These are phyloP conservation scores for Gallinago paraguaiae DNA, from an alignment of 2,113 vertebrate genomes.

Conservation along the genomic window DNA sequence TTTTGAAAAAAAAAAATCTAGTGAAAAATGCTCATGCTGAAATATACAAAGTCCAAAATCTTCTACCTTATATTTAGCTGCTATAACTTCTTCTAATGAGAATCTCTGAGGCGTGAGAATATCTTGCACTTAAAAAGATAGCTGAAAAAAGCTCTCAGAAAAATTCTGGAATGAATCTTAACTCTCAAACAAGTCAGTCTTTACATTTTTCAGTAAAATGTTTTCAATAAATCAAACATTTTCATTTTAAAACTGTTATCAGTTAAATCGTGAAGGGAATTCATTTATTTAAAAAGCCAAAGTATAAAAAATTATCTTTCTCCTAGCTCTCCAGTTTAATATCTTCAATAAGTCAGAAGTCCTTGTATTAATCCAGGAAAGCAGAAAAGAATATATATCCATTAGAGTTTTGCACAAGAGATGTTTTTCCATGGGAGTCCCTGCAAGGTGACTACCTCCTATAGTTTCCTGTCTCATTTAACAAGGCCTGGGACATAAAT, in stretches of 20 bases:
- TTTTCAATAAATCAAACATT: slow-evolving; percentile 38
- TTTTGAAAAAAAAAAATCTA: background rate
- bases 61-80: background rate
- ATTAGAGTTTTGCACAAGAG: background rate
- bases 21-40: background rate
- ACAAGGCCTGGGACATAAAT: slow-evolving; percentile 1
- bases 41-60: background rate
- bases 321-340: background rate
- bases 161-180: slow-evolving; percentile 18
- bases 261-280: background rate
- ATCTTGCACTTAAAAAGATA: slow-evolving; percentile 31
- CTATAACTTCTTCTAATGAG: slow-evolving; percentile 31
- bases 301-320: slow-evolving; percentile 10
- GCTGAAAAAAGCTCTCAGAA: background rate
- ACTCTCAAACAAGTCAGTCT: background rate
- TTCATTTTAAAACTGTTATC: slow-evolving; percentile 24
- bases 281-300: background rate
- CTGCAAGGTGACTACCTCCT: background rate
- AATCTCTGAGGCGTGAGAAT: background rate
- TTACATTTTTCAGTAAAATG: background rate
- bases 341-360: slow-evolving; percentile 37
- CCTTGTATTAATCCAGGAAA: slow-evolving; percentile 13
- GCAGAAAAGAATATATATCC: background rate
- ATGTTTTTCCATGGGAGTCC: background rate
- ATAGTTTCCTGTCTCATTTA: slow-evolving; percentile 11